Conservation (phyloP, 2,888 invertebrate species). For the Nysson spinosus region DNA sequence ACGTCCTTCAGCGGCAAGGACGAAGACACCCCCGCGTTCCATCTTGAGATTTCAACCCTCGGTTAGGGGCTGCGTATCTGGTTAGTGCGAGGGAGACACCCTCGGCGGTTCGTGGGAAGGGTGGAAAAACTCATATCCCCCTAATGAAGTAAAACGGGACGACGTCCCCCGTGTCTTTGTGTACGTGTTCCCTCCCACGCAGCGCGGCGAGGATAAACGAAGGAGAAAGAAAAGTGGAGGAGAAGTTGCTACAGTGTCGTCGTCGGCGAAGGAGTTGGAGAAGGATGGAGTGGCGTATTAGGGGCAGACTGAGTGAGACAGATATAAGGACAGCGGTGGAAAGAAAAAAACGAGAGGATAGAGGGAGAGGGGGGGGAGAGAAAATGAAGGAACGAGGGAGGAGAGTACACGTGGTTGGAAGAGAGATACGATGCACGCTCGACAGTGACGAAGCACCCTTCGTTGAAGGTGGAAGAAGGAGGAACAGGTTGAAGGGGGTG, state of each 20-base stretch:
- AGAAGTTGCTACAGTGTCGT: no score
- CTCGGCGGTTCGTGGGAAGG: slow-evolving; percentile 47
- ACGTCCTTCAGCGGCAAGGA: slow-evolving; percentile 39
- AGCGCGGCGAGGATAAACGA: slow-evolving; percentile 27
- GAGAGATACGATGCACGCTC: slow-evolving; percentile 49
- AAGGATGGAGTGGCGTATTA: no score
- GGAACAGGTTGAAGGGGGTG: slow-evolving; percentile 5
- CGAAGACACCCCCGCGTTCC: slow-evolving; percentile 42
- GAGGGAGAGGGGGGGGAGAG: slow-evolving; percentile 2
- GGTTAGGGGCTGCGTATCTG: slow-evolving; percentile 11
- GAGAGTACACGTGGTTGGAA: slow-evolving; percentile 43
- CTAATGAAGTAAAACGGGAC: slow-evolving; percentile 70
- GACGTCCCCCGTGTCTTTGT: slow-evolving; percentile 29
- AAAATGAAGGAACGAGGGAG: slow-evolving; percentile 22
- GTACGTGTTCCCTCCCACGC: slow-evolving; percentile 5
- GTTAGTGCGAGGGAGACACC: slow-evolving; percentile 35
- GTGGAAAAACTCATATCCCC: slow-evolving; percentile 70
- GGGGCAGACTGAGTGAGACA: slow-evolving; percentile 9
- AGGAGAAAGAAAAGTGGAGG: slow-evolving; percentile 16
- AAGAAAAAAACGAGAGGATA: slow-evolving; percentile 6
- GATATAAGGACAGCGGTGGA: slow-evolving; percentile 15
- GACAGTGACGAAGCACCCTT: slow-evolving; percentile 67
- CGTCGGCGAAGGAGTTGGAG: no score
- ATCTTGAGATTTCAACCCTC: slow-evolving; percentile 36
- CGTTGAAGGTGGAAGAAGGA: slow-evolving; percentile 12